A percentile compares a stretch with the other conserved stretches of the same genome.
phyloP scores from a whole-genome alignment of 2,113 vertebrate species.

The Macroglossus sobrinus region DNA sequence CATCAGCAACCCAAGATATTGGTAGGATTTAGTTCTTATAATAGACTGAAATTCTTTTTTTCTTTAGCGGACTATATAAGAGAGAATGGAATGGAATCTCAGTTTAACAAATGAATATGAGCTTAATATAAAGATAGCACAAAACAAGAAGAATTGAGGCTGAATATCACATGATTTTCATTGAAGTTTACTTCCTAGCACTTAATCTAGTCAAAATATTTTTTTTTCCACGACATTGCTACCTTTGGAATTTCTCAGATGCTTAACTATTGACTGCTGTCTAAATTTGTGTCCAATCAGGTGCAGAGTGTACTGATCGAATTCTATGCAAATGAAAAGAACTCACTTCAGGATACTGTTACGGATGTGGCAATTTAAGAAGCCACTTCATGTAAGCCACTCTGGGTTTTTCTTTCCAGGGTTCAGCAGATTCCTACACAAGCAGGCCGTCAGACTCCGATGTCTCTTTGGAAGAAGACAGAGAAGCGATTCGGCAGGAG shows the following conservation, averaged over 20 bases:
- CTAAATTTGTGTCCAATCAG: conserved; percentile 34
- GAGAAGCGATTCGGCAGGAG: conserved; percentile 95
- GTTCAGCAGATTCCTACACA: conserved; percentile 98
- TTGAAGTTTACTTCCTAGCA: conserved; percentile 32
- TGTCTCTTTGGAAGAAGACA: conserved; percentile 98
- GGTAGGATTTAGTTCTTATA: background rate
- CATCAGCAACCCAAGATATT: background rate
- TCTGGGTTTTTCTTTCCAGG: conserved; percentile 82
- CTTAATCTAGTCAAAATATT: conserved; percentile 54
- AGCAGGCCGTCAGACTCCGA: conserved; percentile 99
- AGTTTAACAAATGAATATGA: background rate
- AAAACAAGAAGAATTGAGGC: background rate
- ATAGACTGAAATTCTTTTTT: background rate
- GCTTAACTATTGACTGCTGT: background rate
- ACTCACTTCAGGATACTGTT: background rate
- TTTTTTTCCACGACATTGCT: conserved; percentile 44
- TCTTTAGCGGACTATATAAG: background rate
- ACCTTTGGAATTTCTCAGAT: conserved; percentile 33
- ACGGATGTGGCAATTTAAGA: background rate
- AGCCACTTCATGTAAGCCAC: background rate
- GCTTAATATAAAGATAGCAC: conserved; percentile 17
- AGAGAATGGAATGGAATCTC: background rate
- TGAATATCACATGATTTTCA: background rate
- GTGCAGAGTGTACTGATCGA: background rate
- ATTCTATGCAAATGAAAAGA: background rate